Base-by-base conservation (phyloP, 2,113 vertebrate species). In the Odontesthes bonariensis region DNA sequence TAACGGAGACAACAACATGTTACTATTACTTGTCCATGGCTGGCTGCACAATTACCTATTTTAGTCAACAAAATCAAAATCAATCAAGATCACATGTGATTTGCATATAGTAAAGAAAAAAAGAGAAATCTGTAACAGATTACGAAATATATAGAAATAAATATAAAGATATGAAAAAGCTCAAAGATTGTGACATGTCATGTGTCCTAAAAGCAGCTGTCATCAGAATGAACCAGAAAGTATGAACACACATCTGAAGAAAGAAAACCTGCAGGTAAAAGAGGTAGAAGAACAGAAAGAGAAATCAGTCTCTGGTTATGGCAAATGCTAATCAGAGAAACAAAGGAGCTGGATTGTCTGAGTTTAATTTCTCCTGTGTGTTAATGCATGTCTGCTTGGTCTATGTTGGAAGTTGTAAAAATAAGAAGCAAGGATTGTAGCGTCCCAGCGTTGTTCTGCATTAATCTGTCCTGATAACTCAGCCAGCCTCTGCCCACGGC, bases 381-480 rank as follows among this genome's bases (percentile, higher is more conserved):
- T 59, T 23, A 54, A 46, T 64, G 40, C 63, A 14, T 49, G 44
- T 74, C 33, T 63, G 31, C 59, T 33, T 31, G 4, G 51, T 73
- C 77, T 79, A 83, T 86, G 78, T 87, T 77, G n/a, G 0, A 32
- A 40, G 72, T 46, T 55, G 46, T 31, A 51, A 81, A 69, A 78
- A 74, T 57, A 80, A 72, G 46, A 73, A 59, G 40, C 72, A 62
- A 7, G 31, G 83, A 10, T 31, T 84, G 35, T 73, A 69, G 73
- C 70, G 44, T 80, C 53, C 58, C 53, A 17, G 60, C 61, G 65
- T 66, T 86, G 67, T 80, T 82, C 57, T 33, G 60, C 60, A 77
- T 85, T 89, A 63, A 90, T 90, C 87, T 88, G 73, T 59, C 68
- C 82, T 46, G 84, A 91, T 87, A 86, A 82, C 77, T 81, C 76